Evolutionary conservation across 1,140 invertebrate species (phyloP), one percentile per base, ranked within the genome.

Genomic region (Muscidifurax raptorellus): DNA sequence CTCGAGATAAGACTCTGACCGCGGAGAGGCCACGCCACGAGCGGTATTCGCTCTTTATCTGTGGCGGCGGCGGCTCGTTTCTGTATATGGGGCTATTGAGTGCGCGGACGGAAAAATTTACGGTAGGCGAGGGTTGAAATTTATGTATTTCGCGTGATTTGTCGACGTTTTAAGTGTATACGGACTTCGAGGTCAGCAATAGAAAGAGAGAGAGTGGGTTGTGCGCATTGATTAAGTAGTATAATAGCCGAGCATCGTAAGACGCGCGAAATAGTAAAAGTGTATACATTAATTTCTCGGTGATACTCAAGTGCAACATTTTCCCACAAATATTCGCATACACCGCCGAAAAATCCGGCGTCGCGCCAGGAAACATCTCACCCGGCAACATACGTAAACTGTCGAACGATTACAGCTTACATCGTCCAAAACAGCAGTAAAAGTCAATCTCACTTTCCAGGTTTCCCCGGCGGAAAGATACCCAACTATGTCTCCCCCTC

Each of bases 1-100:
- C 28, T 30, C 27, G 30, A 27, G 76, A 84, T 72, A 84, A 59
- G 72, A 78, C 30, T 59, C 64, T 18, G 71, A 74, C 71, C 40
- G 18, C 72, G 75, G 12, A 52, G 47, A 52, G 47, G 47, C 47
- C 52, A n/a, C 18, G 52, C 52, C 52, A 59, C 52, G 52, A 59
- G 52, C 52, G 22, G 52, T 59, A 59, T 59, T 59, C 52, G 22
- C 52, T 22, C 52, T 59, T 59, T 59, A 59, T 59, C 52, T n/a
- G 52, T 5, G 18, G 47, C 47, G 40, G 40, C 40, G 47, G 52
- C 52, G 52, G 22, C 52, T 59, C 52, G 52, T 59, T 59, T 59
- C 22, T 59, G 15, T 18, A 10, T 40, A 40, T 40, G 36, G 44
- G 6, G 52, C 52, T 59, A 59, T 59, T 22, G 18, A n/a, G n/a